These are phyloP conservation scores for Limnephilus rhombicus DNA, from an alignment of 2,888 invertebrate genomes.

Conservation along the genomic window DNA sequence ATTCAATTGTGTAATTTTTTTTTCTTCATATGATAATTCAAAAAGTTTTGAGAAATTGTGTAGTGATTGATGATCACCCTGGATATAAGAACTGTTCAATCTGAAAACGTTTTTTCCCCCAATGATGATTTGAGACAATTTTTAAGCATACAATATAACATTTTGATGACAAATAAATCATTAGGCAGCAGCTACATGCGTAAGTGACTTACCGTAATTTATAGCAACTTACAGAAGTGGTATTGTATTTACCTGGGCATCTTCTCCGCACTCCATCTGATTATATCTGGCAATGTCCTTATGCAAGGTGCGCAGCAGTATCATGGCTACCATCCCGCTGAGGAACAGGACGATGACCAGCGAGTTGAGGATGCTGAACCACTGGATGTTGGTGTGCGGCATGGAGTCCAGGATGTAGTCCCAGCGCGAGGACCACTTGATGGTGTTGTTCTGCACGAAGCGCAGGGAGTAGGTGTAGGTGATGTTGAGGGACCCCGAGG, in stretches of 20 bases:
- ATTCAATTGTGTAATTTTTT: no score
- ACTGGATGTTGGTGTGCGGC: conserved; percentile 99
- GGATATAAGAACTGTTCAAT: no score
- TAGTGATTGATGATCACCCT: no score
- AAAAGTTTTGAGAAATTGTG: no score
- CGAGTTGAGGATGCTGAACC: conserved; percentile 99
- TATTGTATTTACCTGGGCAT: conserved; percentile 85
- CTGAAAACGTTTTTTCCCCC: no score
- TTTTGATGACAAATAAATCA: no score
- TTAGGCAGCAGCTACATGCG: no score
- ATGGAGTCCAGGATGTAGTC: conserved; percentile 99
- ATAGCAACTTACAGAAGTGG: no score
- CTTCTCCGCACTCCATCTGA: conserved; percentile 93
- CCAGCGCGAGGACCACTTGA: conserved; percentile 99
- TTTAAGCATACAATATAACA: no score
- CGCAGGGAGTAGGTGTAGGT: conserved; percentile 92
- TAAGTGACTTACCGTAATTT: no score
- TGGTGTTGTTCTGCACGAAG: conserved; percentile 87
- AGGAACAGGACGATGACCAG: conserved; percentile 97
- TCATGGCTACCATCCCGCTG: conserved; percentile 99
- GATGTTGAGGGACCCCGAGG: conserved; percentile 79
- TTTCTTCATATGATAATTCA: no score
- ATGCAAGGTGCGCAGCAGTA: conserved; percentile 95
- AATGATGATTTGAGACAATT: no score
- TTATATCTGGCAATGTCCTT: conserved; percentile 99